Evolutionary conservation across 2,797 vertebrate species (phyloP), one percentile per base, ranked within the genome.

Genomic region (Muscicapa striata): DNA sequence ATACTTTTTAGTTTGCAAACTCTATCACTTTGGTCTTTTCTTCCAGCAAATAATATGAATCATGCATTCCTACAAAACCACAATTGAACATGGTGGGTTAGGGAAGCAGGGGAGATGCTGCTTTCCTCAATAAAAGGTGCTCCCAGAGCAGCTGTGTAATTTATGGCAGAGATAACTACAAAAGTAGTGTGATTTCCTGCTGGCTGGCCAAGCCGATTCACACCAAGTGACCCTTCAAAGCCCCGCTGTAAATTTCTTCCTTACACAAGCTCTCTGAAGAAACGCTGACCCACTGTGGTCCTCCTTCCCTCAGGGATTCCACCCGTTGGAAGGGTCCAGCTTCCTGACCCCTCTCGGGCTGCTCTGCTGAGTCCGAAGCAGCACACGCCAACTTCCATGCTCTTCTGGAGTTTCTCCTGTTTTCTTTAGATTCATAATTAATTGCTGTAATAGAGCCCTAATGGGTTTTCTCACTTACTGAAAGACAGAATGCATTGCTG

Each of bases 231-330:
- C 24, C 18, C 23, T 70, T 74, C 34, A 57, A 90, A 68, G 55
- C 5, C 4, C 3, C 0, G 2, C 4, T 58, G n/a, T 51, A 83
- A 90, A 74, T 69, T 26, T 69, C 46, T 76, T 72, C 21, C 55
- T 72, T 40, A 49, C 23, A 13, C 3, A 49, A 49, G 11, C 26
- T 64, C 14, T 59, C 54, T 70, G 36, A 82, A 89, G 48, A 74
- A 87, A 63, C 0, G 0, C 10, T 63, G 43, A 62, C 5, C 3
- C 10, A 52, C 8, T 2, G 1, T 24, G 11, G 49, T 45, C 18
- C 26, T 78, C 21, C 22, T 89, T 81, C 41, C 29, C 12, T 36
- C 40, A 63, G 27, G 19, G 6, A 49, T 22, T 36, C 58, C 34
- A 21, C 9, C 51, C 1, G 3, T 5, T 59, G 10, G 19, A 13